Evolutionary conservation across 2,888 invertebrate species (phyloP).

Genomic region (Drosophila fulvimacula): DNA sequence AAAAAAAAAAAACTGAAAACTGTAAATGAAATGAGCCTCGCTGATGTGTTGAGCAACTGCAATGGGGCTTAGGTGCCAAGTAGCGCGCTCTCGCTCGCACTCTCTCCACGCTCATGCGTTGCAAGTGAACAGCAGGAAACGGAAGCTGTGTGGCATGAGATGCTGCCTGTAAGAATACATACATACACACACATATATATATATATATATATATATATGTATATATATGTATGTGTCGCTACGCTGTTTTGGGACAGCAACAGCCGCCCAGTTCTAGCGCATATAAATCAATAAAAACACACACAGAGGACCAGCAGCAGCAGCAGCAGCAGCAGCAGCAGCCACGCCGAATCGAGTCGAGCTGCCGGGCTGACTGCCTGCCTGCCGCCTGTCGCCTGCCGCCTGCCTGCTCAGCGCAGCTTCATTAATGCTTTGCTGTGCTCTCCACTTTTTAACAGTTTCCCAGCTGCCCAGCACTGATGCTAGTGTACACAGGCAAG

Average conservation of each 20-base stretch:
- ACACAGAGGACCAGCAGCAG: conserved; percentile 31
- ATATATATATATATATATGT: too few species aligned
- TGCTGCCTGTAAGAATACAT: conserved; percentile 33
- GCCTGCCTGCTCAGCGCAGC: conserved; percentile 35
- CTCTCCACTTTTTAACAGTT: conserved; percentile 52
- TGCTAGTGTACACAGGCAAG: conserved; percentile 38
- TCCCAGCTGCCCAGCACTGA: conserved; percentile 29
- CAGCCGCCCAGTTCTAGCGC: conserved; percentile 62
- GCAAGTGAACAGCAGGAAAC: conserved; percentile 68
- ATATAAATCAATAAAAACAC: conserved; percentile 81
- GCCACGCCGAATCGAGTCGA: conserved; percentile 43
- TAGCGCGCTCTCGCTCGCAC: conserved; percentile 16
- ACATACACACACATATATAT: too few species aligned
- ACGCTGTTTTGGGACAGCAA: conserved; percentile 72
- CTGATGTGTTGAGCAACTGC: conserved; percentile 61
- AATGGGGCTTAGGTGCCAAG: conserved; percentile 31
- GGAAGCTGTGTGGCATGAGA: conserved; percentile 61
- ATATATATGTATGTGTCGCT: conserved; percentile 23
- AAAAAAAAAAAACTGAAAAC: conserved; percentile 10
- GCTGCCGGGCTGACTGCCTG: conserved; percentile 9
- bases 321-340: conserved; percentile 41
- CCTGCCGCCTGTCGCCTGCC: neutral
- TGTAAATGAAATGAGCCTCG: conserved; percentile 66
- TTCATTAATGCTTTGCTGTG: conserved; percentile 55
- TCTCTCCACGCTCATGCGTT: conserved; percentile 43